A percentile compares a stretch with the other conserved stretches of the same genome.
Conservation (phyloP, 37 sponge, comb jelly and placozoan genomes). For the Hormiphora californensis region DNA sequence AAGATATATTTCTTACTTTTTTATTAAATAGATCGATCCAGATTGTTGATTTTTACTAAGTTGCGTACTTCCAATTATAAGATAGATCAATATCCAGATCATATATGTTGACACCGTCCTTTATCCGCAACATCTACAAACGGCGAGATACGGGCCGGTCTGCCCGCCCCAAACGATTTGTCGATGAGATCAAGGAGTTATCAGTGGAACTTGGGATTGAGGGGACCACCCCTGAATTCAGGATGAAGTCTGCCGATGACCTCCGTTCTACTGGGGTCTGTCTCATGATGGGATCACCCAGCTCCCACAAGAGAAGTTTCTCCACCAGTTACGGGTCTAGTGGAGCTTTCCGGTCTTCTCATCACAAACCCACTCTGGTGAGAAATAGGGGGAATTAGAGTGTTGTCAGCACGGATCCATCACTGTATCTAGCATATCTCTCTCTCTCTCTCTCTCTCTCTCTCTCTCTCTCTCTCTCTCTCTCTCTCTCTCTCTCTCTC, state of each 20-base stretch:
- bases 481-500: not conserved
- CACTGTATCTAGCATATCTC: not conserved
- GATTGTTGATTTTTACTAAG: too few species aligned
- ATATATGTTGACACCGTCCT: slow-evolving; percentile 2
- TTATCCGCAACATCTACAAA: slow-evolving; percentile 24
- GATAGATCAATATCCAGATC: too few species aligned
- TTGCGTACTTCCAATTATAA: too few species aligned
- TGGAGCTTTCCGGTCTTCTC: not conserved
- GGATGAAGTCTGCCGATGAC: not conserved
- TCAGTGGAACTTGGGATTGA: not conserved
- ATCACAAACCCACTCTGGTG: not conserved
- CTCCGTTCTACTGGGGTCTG: not conserved
- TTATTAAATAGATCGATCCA: too few species aligned
- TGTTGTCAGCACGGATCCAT: not conserved
- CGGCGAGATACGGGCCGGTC: not conserved
- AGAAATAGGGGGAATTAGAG: too few species aligned
- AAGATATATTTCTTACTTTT: too few species aligned
- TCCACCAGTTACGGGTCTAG: slow-evolving; percentile 7
- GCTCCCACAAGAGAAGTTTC: too few species aligned
- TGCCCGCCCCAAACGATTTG: not conserved
- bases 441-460: not conserved
- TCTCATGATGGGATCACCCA: not conserved
- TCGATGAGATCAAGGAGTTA: slow-evolving; percentile 40
- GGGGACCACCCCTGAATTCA: not conserved
- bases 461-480: not conserved